These are phyloP conservation scores for Synanthedon myopaeformis DNA, from an alignment of 2,888 invertebrate genomes.

Conservation along the genomic window DNA sequence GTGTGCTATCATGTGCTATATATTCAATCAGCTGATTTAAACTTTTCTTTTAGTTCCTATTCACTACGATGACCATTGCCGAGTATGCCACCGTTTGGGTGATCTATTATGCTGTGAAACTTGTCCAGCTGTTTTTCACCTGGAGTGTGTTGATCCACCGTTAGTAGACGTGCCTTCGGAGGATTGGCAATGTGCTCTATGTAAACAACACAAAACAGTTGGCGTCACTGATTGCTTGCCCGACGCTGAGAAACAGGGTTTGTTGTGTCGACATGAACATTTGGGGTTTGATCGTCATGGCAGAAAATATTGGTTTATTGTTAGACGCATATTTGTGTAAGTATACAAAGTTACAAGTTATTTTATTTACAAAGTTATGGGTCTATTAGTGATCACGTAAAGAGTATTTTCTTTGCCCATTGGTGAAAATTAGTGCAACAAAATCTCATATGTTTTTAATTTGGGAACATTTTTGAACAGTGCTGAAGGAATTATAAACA, in stretches of 20 bases:
- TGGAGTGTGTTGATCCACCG: constrained; percentile 96
- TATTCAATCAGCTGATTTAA: neutral
- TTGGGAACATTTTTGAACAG: too few species aligned
- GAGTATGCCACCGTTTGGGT: constrained; percentile 92
- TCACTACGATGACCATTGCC: constrained; percentile 93
- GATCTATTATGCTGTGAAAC: constrained; percentile 97
- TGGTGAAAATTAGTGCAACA: too few species aligned
- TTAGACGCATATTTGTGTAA: constrained; percentile 92
- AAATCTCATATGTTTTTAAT: too few species aligned
- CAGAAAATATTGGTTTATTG: constrained; percentile 97
- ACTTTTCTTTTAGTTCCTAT: constrained; percentile 73
- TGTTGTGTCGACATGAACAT: constrained; percentile 92
- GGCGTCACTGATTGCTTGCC: constrained; percentile 95
- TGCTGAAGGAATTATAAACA: too few species aligned
- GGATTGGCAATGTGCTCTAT: constrained; percentile 97
- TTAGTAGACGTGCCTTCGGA: constrained; percentile 94
- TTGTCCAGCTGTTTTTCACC: constrained; percentile 97
- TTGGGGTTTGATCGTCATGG: constrained; percentile 96
- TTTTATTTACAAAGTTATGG: neutral
- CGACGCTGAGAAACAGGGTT: constrained; percentile 90
- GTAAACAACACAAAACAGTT: constrained; percentile 89
- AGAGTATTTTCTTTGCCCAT: too few species aligned
- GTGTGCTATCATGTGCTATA: too few species aligned
- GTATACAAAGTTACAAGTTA: too few species aligned
- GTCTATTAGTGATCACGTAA: too few species aligned